Evolutionary conservation across 64 coral and sea anemone species (phyloP), one percentile per base, ranked within the genome.

Genomic region (Dendronephthya gigantea): DNA sequence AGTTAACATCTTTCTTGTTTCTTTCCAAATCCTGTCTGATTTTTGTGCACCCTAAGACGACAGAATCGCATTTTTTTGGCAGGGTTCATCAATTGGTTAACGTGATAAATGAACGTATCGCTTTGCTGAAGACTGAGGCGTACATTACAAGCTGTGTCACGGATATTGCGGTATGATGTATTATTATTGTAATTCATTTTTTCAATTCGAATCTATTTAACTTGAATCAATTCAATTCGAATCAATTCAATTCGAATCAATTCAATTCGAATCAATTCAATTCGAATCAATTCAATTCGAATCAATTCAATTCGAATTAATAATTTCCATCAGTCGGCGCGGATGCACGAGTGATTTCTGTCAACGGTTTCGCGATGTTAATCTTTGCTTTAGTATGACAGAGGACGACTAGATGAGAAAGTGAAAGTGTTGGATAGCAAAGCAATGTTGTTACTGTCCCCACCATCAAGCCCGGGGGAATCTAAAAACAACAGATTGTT

Each of bases 351-450:
- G n/a, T n/a, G n/a, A n/a, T n/a, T n/a, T n/a, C n/a, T n/a, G n/a
- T n/a, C n/a, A n/a, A n/a, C n/a, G n/a, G n/a, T n/a, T n/a, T n/a
- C n/a, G 41, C 41, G 4, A 45, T 45, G 41, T 45, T 45, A 45
- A 6, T 45, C 11, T 45, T n/a, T 75, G 6, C 34, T 75, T 10
- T 23, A 98, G 94, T 83, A 87, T n/a, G 94, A 98, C 36, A 86
- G 93, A 45, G 36, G 23, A 1, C 84, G 25, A 16, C 93, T 98
- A 31, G 23, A 75, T n/a, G 94, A 98, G 28, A 92, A 93, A 49
- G 51, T 93, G 17, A 87, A 91, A 82, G 87, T 91, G 76, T 90
- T 98, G 32, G 84, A 93, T 41, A 98, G 91, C 75, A 98, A 98
- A 83, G 94, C 86, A 9, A 83, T 82, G 39, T 85, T 85, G 40